Conservation (phyloP, 2,113 vertebrate genomes). For the Chunga burmeisteri region DNA sequence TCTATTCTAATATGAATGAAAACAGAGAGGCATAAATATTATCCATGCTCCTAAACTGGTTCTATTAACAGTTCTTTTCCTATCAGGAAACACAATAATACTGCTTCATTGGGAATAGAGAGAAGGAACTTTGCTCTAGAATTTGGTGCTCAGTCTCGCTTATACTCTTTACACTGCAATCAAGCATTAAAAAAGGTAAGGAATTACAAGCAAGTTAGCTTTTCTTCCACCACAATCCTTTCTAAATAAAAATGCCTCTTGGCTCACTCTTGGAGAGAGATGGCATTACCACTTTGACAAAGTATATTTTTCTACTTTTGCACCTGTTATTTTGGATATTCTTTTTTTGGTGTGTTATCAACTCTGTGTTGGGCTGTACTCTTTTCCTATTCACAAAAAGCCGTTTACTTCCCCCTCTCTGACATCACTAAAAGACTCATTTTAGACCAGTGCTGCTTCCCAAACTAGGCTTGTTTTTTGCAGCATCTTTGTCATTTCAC, state of each 20-base stretch:
- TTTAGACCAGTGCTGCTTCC: not conserved
- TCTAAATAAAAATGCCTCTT: not conserved
- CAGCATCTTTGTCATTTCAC: not conserved
- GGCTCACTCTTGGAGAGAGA: not conserved
- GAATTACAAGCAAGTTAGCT: not conserved
- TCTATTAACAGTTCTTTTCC: constrained; percentile 46
- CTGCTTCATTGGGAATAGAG: not conserved
- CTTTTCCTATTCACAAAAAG: not conserved
- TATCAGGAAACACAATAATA: constrained; percentile 19
- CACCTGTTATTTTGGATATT: not conserved
- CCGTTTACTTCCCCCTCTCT: not conserved
- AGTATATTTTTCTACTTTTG: not conserved
- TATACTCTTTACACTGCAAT: not conserved
- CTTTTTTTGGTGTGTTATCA: not conserved
- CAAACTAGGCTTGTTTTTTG: not conserved
- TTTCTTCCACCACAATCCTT: not conserved
- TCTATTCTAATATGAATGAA: constrained; percentile 29
- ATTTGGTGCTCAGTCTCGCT: not conserved
- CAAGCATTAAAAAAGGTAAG: not conserved
- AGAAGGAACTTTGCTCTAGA: not conserved
- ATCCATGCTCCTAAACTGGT: constrained; percentile 11
- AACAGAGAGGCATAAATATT: constrained; percentile 49
- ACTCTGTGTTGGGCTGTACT: not conserved
- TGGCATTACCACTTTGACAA: not conserved
- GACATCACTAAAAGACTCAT: not conserved